Base-by-base conservation (phyloP, 1,140 invertebrate genomes). In the Drosophila varians region DNA sequence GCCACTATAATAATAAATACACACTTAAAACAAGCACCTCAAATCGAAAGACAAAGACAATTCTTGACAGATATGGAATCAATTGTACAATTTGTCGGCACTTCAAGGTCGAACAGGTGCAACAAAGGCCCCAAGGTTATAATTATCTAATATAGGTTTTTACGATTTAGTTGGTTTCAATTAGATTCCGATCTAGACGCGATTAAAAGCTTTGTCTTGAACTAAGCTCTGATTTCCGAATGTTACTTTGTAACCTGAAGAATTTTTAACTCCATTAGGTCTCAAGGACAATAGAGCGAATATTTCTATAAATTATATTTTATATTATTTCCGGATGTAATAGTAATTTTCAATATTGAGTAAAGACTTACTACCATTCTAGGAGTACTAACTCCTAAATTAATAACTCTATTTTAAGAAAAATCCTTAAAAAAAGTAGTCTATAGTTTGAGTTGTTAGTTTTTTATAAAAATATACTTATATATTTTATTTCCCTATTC, bases 51-150 rank as follows among this genome's bases (percentile, higher is more conserved):
- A 18, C 28, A 28, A 55, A 40, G 34, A 56, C 64, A 80, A 72
- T 82, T 82, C 77, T 66, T 66, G 57, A 46, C 54, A 48, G 79
- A 62, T 60, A 62, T 78, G 31, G 25, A 84, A 84, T 86, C 75
- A 79, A 79, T 78, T 76, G 56, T 76, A 28, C 53, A 73, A 64
- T 82, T 64, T 73, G 51, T 72, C 53, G 46, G 56, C 28, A 38
- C 23, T 38, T 57, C 80, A 84, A 86, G 80, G 79, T 79, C 52
- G 28, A 42, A 14, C 64, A 62, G 65, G 57, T 57, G 74, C 73
- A 42, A 49, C 36, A 48, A 42, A 34, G 21, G n/a, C 21, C 12
- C 12, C 40, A 86, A 72, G 80, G 80, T 57, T 58, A 49, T 31
- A 34, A 31, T 57, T 69, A 62, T 69, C 61, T 54, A 43, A 66